Conservation (phyloP, 2,113 vertebrate genomes). For the Tonatia bakeri region DNA sequence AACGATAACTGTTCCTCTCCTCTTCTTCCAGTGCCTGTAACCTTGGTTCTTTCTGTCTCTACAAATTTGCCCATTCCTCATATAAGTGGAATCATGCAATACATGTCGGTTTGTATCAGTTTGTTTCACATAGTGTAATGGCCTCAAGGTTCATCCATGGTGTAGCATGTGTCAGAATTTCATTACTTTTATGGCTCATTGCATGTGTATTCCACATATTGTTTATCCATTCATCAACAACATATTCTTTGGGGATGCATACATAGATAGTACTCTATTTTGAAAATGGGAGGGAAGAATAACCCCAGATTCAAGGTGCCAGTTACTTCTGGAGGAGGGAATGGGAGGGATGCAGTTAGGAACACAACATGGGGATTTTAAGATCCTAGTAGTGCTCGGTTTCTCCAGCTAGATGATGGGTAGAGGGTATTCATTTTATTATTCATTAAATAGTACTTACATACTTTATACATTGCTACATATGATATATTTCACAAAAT, state of each 20-base stretch:
- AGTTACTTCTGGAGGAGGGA: neutral
- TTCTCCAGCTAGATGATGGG: neutral
- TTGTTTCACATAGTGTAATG: too few relatives aligned
- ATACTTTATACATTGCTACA: neutral
- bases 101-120: too few relatives aligned
- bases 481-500: neutral
- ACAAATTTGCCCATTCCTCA: neutral
- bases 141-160: neutral
- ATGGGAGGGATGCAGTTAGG: neutral
- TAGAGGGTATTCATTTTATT: neutral
- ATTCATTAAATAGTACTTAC: neutral
- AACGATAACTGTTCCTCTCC: neutral
- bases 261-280: neutral
- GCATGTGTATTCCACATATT: neutral
- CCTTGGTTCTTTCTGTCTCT: neutral
- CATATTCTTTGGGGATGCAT: neutral
- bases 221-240: neutral
- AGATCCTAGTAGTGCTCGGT: neutral
- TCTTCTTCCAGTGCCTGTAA: neutral
- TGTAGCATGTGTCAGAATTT: neutral
- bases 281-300: neutral
- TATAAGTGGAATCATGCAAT: neutral
- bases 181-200: neutral
- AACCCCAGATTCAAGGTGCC: neutral
- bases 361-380: neutral